Conservation (phyloP, 2,888 invertebrate genomes). For the Acanthococcus lagerstroemiae region DNA sequence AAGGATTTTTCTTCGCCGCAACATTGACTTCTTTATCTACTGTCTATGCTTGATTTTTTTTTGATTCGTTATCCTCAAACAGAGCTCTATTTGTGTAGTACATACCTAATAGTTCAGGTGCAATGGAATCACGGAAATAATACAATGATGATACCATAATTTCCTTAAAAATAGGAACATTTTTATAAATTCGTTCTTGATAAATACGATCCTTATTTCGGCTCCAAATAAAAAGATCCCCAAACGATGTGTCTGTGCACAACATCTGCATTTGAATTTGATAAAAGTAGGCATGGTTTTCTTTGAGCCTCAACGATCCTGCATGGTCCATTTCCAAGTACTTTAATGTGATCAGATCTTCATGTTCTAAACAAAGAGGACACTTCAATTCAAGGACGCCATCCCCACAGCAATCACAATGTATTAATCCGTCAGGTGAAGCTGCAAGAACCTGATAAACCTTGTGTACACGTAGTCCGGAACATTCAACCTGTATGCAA, state of each 20-base stretch:
- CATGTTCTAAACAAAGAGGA: neutral
- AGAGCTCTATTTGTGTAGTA: neutral
- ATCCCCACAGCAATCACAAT: neutral
- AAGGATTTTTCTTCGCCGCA: no score
- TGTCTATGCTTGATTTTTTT: no score
- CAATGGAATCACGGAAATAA: neutral
- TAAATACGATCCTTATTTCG: neutral
- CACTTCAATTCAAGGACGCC: neutral
- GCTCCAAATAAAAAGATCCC: neutral
- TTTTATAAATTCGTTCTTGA: neutral
- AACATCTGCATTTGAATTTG: neutral
- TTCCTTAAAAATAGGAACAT: neutral
- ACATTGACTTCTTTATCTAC: no score
- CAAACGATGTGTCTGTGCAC: neutral
- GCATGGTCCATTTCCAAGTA: neutral
- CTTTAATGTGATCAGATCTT: neutral
- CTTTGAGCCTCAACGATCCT: neutral
- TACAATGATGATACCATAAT: neutral
- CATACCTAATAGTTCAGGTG: neutral
- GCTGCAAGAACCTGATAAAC: neutral
- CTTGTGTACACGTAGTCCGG: neutral
- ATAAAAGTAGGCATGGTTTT: neutral
- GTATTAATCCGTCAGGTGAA: neutral
- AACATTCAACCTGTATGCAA: neutral
- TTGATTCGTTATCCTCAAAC: no score